Conservation (phyloP, 2,113 vertebrate genomes). For the Meles meles region DNA sequence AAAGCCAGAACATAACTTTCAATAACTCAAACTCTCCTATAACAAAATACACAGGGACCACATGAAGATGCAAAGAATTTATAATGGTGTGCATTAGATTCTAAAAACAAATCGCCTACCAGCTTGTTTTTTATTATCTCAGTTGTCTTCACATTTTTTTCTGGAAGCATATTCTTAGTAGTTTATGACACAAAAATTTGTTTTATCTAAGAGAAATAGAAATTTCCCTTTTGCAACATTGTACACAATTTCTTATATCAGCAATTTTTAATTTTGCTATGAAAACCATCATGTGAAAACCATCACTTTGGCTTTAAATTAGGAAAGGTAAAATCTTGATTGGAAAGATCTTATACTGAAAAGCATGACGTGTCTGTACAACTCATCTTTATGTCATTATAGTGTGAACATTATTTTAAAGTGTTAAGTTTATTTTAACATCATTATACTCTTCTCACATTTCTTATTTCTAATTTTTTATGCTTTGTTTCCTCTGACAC, state of each 20-base stretch:
- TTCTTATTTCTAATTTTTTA: conserved; percentile 44
- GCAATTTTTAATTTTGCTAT: neutral
- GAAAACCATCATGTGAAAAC: neutral
- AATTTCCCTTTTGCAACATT: neutral
- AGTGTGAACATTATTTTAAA: neutral
- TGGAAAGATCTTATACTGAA: neutral
- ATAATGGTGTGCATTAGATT: neutral
- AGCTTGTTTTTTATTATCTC: neutral
- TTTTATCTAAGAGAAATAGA: neutral
- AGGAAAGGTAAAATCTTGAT: neutral
- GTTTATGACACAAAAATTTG: neutral
- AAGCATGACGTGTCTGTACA: neutral
- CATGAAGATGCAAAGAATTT: neutral
- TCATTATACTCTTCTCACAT: neutral
- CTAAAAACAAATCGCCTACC: neutral
- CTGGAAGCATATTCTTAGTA: neutral
- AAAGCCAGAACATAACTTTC: neutral
- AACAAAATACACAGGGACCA: neutral
- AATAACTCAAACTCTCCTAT: conserved; percentile 62
- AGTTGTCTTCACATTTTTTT: neutral
- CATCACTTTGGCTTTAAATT: neutral
- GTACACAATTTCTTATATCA: neutral
- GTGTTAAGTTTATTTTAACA: neutral
- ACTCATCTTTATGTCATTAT: neutral
- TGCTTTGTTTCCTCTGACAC: conserved; percentile 69